Evolutionary conservation across 2,797 vertebrate genomes (phyloP).

Genomic region (Microhierax caerulescens): DNA sequence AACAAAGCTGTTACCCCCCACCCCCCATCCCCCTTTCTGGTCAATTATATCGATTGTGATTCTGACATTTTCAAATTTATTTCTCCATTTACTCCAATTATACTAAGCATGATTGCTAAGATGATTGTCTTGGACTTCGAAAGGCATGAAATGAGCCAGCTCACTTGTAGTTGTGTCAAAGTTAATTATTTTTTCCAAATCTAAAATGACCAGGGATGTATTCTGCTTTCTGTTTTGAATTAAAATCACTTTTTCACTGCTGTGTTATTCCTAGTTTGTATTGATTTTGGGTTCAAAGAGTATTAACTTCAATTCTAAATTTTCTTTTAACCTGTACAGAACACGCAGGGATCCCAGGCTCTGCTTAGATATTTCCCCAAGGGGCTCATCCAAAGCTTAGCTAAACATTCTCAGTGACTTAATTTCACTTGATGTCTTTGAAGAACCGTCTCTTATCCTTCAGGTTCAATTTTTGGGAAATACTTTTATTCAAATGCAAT

Average conservation of each 20-base stretch:
- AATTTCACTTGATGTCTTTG: neutral
- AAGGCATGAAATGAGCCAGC: neutral
- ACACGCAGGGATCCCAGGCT: neutral
- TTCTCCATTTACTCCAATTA: constrained; percentile 51
- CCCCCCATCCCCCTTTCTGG: neutral
- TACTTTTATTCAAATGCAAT: neutral
- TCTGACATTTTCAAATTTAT: constrained; percentile 48
- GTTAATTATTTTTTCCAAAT: constrained; percentile 59
- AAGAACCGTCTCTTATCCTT: neutral
- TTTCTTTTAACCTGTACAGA: constrained; percentile 46
- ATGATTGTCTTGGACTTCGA: constrained; percentile 28
- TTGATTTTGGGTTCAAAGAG: constrained; percentile 51
- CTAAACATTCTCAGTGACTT: constrained; percentile 3
- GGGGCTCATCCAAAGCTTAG: neutral
- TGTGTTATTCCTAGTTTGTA: constrained; percentile 25
- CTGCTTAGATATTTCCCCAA: neutral
- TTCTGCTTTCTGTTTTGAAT: constrained; percentile 52
- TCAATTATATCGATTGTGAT: constrained; percentile 44
- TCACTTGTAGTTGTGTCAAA: constrained; percentile 51
- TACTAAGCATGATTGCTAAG: constrained; percentile 32
- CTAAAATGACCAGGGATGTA: constrained; percentile 28
- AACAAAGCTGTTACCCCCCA: neutral
- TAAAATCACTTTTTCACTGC: constrained; percentile 43
- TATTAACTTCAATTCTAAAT: constrained; percentile 44
- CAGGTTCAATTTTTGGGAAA: neutral